Percentiles rank a stretch among this genome's conserved stretches.
Conservation (phyloP, 2,888 invertebrate species). For the Falcaria lacertinaria region DNA sequence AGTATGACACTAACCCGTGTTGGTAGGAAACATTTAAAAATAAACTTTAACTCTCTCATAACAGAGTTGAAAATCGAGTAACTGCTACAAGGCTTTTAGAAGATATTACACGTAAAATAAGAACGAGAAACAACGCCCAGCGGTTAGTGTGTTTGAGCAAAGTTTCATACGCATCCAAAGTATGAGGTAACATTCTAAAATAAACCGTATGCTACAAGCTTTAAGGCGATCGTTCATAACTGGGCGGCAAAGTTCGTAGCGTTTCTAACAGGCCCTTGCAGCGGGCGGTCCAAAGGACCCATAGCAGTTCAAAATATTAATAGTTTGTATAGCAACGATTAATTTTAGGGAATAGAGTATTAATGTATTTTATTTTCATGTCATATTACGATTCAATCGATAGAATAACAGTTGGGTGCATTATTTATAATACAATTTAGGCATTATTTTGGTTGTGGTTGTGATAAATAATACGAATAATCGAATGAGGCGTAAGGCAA, state of each 20-base stretch:
- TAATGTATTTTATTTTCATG: conserved; percentile 45
- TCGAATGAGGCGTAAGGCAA: not conserved
- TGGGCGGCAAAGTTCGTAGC: too few species aligned
- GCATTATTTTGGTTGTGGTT: conserved; percentile 4
- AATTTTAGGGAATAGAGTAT: conserved; percentile 44
- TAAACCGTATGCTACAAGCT: conserved; percentile 29
- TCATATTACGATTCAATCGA: conserved; percentile 30
- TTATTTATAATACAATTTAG: conserved; percentile 1
- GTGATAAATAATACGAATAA: not conserved
- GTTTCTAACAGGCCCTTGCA: conserved; percentile 43
- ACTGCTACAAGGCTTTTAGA: conserved; percentile 24
- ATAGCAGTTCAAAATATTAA: conserved; percentile 54
- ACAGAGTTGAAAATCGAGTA: conserved; percentile 31
- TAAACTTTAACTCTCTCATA: conserved; percentile 13
- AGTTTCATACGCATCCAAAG: conserved; percentile 14
- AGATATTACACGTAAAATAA: conserved; percentile 55
- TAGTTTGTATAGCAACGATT: conserved; percentile 48
- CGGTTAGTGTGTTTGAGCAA: conserved; percentile 36
- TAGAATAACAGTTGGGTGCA: conserved; percentile 21
- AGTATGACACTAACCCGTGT: conserved; percentile 61
- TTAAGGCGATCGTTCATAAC: conserved; percentile 23
- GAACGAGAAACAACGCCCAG: conserved; percentile 50
- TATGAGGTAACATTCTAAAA: conserved; percentile 21
- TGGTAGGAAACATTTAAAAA: conserved; percentile 19
- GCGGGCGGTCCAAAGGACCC: conserved; percentile 55